Evolutionary conservation across 2,797 vertebrate genomes (phyloP).

Genomic region (Artibeus lituratus): DNA sequence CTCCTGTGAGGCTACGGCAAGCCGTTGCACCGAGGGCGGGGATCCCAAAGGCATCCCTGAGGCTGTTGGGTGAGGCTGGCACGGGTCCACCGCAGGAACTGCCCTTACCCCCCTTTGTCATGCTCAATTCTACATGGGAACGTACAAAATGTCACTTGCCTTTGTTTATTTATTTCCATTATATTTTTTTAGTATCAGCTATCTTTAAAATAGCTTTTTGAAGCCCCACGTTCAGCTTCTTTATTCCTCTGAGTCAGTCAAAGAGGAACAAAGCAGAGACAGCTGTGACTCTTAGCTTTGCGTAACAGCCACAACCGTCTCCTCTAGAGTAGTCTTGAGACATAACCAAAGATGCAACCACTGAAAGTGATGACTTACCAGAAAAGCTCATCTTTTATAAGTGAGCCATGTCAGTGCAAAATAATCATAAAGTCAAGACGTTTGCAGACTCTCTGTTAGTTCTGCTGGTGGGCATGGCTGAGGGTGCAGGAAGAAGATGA

Average conservation of each 20-base stretch:
- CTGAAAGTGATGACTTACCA: not conserved
- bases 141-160: not conserved
- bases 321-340: not conserved
- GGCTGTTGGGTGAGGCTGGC: not conserved
- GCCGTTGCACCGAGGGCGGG: not conserved
- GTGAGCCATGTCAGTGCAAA: not conserved
- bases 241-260: not conserved
- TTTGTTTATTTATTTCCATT: not conserved
- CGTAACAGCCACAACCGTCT: not conserved
- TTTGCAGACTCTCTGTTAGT: not conserved
- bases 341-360: not conserved
- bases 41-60: not conserved
- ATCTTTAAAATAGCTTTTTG: not conserved
- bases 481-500: not conserved
- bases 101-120: fast-evolving
- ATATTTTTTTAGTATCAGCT: not conserved
- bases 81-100: not conserved
- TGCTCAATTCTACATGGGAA: not conserved
- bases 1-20: not conserved
- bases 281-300: not conserved
- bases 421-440: not conserved
- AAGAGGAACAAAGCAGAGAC: not conserved
- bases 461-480: not conserved
- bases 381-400: not conserved
- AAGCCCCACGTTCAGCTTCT: not conserved